These are phyloP conservation scores for Montifringilla adamsi DNA, from an alignment of 2,113 vertebrate genomes.

Conservation along the genomic window DNA sequence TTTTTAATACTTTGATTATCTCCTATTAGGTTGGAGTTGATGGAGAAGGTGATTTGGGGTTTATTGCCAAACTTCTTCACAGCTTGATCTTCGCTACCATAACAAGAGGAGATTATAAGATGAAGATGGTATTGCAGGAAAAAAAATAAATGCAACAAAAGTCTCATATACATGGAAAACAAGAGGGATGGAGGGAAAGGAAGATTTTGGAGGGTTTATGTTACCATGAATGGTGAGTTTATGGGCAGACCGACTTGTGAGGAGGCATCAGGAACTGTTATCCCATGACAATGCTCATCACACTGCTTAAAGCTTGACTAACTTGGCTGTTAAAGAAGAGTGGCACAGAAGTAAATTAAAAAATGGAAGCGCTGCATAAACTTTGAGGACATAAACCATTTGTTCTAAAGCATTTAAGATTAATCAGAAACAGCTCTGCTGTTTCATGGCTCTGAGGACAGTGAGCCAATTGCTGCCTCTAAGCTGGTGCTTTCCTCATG, in stretches of 20 bases:
- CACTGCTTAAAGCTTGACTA: background rate
- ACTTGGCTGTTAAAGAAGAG: background rate
- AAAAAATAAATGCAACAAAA: background rate
- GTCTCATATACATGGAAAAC: background rate
- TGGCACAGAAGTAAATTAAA: background rate
- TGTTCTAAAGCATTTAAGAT: background rate
- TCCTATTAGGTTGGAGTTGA: background rate
- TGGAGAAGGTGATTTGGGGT: background rate
- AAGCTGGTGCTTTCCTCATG: rapidly evolving
- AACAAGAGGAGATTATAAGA: background rate
- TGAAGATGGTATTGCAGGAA: background rate
- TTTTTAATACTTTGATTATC: background rate
- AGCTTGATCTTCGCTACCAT: background rate
- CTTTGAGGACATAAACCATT: background rate
- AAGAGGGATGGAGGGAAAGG: background rate
- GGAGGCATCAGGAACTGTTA: background rate
- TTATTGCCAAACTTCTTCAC: background rate
- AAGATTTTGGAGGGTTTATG: background rate
- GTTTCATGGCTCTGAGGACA: background rate
- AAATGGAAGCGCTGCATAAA: background rate
- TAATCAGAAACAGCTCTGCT: background rate
- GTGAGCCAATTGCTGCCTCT: background rate
- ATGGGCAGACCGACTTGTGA: background rate
- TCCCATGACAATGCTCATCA: background rate
- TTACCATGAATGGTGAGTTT: background rate